Conservation (phyloP, 2,888 invertebrate species). For the Thera britannica region DNA sequence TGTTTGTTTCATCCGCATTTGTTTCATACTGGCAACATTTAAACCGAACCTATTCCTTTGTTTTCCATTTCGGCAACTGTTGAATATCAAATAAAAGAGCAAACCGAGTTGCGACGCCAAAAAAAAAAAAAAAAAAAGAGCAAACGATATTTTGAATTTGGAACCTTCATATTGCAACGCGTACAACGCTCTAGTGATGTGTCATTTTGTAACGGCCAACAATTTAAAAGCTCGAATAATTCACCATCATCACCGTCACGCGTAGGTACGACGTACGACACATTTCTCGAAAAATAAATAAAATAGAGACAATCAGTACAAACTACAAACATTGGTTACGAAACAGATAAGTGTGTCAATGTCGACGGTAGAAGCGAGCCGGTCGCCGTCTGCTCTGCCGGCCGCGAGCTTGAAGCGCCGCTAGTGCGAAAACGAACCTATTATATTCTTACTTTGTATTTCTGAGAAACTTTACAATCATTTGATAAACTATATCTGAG, state of each 20-base stretch:
- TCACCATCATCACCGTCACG: conserved; percentile 6
- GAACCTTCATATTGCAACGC: neutral
- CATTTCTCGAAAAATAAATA: conserved; percentile 51
- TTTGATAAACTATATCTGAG: no score
- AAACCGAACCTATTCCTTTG: neutral
- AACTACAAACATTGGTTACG: conserved; percentile 65
- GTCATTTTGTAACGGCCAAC: neutral
- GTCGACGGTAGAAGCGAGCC: conserved; percentile 56
- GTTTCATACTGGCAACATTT: neutral
- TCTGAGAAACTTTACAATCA: conserved; percentile 2
- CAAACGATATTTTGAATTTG: neutral
- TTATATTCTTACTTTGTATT: conserved; percentile 14
- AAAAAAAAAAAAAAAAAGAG: no score
- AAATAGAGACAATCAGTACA: conserved; percentile 59
- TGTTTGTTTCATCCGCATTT: conserved; percentile 10
- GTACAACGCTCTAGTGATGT: neutral
- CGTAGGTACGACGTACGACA: conserved; percentile 15
- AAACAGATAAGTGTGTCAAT: conserved; percentile 71
- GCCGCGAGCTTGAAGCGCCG: conserved; percentile 18
- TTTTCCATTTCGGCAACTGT: neutral
- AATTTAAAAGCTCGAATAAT: conserved; percentile 11
- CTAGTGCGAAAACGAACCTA: conserved; percentile 25
- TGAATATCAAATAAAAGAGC: no score
- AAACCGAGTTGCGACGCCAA: no score
- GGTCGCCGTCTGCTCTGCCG: conserved; percentile 41